A percentile compares a stretch with the other conserved stretches of the same genome.
phyloP scores from a whole-genome alignment of 2,888 invertebrate genomes.

The Melanargia galathea region DNA sequence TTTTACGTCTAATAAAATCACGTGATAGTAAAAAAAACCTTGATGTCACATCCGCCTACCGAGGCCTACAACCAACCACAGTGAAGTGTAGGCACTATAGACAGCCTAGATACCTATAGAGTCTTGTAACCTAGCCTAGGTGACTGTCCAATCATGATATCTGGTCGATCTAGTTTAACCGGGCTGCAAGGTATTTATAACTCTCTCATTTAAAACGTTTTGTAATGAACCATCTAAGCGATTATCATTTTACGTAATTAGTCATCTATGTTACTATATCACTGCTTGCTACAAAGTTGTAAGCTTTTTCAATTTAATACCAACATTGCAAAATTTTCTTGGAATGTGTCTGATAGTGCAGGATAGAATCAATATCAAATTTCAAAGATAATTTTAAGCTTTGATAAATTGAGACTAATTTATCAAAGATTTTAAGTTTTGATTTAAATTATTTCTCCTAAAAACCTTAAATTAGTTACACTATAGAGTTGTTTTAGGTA shows the following conservation, averaged over 20 bases:
- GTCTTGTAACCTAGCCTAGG: slow-evolving; percentile 11
- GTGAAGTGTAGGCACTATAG: slow-evolving; percentile 16
- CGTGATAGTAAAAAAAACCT: slow-evolving; percentile 16
- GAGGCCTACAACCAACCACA: slow-evolving; percentile 17
- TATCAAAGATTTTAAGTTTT: too few relatives aligned
- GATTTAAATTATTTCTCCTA: too few relatives aligned
- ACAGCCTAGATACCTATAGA: slow-evolving; percentile 19
- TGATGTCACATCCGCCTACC: slow-evolving; percentile 23
- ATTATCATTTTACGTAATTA: slow-evolving; percentile 3
- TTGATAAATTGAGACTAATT: too few relatives aligned
- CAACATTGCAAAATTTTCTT: too few relatives aligned
- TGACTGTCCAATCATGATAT: slow-evolving; percentile 22
- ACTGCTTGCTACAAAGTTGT: neutral
- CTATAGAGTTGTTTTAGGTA: too few relatives aligned
- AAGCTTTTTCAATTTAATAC: too few relatives aligned
- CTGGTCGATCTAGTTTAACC: slow-evolving; percentile 22
- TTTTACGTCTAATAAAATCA: neutral
- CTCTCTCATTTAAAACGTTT: neutral
- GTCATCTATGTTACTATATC: neutral
- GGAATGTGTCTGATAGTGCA: too few relatives aligned
- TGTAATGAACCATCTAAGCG: neutral
- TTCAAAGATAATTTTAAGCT: too few relatives aligned
- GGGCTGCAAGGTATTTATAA: slow-evolving; percentile 11
- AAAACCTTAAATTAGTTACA: too few relatives aligned
- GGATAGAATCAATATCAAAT: too few relatives aligned